Evolutionary conservation across 2,113 vertebrate genomes (phyloP), one percentile per base, ranked within the genome.

Genomic region (Petroica traversi): DNA sequence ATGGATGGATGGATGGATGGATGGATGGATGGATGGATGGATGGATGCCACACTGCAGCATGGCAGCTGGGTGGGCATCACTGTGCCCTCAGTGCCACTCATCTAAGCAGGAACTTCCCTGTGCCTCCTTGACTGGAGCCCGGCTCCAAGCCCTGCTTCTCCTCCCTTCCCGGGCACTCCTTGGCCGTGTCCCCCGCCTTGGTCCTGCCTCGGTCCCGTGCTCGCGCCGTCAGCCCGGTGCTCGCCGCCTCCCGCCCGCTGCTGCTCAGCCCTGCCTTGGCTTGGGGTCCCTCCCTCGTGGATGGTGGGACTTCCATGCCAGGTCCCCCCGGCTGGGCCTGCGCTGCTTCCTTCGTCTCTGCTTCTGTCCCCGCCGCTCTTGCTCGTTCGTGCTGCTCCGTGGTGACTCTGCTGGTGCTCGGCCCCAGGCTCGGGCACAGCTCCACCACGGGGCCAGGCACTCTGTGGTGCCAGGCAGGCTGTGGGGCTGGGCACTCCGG

Each of bases 401-500:
- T 0, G 0, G 61, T 5, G 55, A 43, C 20, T 31, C 36, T 38
- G 78, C 40, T 9, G 74, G 11, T 34, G 68, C 81, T 41, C 1
- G 0, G 41, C 8, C n/a, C 54, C 19, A 6, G 40, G 17, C 45
- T 10, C 3, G 20, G 46, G 23, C 64, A 55, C 2, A 3, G 89
- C 61, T 79, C 33, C 33, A 61, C 11, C 51, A 8, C 0, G 4
- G 61, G 33, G 43, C 49, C 0, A 4, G 58, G 85, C 66, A 48
- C 19, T 31, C 34, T 2, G 0, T n/a, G 7, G 25, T 63, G 63
- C 67, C 9, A 57, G 49, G 36, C 49, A 28, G 63, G 36, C 63
- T 3, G 6, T n/a, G 82, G 82, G 59, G 38, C 34, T 2, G 1
- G 38, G 58, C 36, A 51, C 58, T 52, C 28, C 0, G 0, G 7